Base-by-base conservation (phyloP, 2,113 vertebrate species). In the Nymphicus hollandicus region DNA sequence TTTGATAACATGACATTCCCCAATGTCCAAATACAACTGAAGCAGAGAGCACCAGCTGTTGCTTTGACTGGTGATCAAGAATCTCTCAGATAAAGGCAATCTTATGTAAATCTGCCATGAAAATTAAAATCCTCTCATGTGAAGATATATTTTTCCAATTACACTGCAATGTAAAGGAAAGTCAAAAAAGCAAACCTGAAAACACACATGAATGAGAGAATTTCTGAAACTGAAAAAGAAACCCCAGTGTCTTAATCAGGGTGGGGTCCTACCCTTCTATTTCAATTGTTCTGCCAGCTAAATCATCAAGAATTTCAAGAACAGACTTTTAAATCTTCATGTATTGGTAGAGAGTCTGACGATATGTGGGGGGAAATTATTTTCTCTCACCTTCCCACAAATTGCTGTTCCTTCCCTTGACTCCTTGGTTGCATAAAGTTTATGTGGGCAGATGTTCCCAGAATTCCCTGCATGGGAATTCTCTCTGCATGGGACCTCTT, bases 81-180 rank as follows among this genome's bases (percentile, higher is more conserved):
- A 83, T 93, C 76, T 92, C 69, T 65, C 43, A 65, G 91, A 91
- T 85, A 93, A 92, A 96, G 91, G 84, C 90, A 96, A 88, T 96
- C 79, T 85, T 65, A 91, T 95, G 84, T 93, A 97, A 97, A 97
- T 94, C 78, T 95, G 88, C 94, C 65, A 82, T 93, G 95, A 96
- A 95, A 97, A 93, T 93, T 61, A 86, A 86, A 93, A 96, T 72
- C 31, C 24, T 79, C 43, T 81, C 81, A 55, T 84, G 76, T 73
- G 86, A 87, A 20, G 18, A 43, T 85, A 3, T 61, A 43, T 95
- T 93, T 97, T 93, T 92, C 53, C 84, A 90, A 85, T 95, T 96
- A 82, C 31, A 46, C 23, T 82, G 46, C 39, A 25, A 71, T 60
- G 61, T 3, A 73, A 23, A 78, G 43, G 43, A 81, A 79, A 81